Evolutionary conservation across 2,888 invertebrate genomes (phyloP), one percentile per base, ranked within the genome.

Genomic region (Phoronis australis): DNA sequence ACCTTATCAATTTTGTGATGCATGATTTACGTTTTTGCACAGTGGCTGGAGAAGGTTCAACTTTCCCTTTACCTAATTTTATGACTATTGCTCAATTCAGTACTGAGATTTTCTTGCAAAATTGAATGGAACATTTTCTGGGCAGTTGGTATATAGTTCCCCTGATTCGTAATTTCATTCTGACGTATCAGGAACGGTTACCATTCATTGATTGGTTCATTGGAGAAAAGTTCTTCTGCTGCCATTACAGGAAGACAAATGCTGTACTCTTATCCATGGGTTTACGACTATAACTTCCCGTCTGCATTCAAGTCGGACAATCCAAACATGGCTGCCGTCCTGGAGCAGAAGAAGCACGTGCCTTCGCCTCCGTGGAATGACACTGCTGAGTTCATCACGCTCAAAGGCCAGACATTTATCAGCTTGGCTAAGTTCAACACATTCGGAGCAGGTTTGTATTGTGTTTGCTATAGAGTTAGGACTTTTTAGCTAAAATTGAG

Each of bases 351-450:
- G n/a, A 55, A 52, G 22, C 48, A 54, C 21, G 60, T 68, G 9
- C 56, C 52, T 18, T 38, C 43, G 2, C 57, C 85, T 0, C 87
- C 88, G 0, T 87, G 84, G 82, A 85, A 82, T 68, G 81, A 83
- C 50, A 78, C 83, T 56, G 80, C 80, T 42, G 73, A 78, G 42
- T 77, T 92, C 40, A 79, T 45, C 18, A 69, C 80, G 43, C 82
- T 82, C 3, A 81, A 76, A 0, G 86, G 85, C 1, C 78, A 80
- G 0, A 78, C 81, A 51, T 92, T 94, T 71, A 78, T 81, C 15
- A 86, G 88, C 3, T 94, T 92, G 76, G 92, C 92, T 0, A 95
- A 95, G 77, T 84, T 85, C 51, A 82, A 82, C 0, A 82, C 85
- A 65, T 94, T 88, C 78, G 80, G 83, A 39, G 84, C 86, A 72